phyloP scores from a whole-genome alignment of 2,797 vertebrate species.

The Coregonus ussuriensis region DNA sequence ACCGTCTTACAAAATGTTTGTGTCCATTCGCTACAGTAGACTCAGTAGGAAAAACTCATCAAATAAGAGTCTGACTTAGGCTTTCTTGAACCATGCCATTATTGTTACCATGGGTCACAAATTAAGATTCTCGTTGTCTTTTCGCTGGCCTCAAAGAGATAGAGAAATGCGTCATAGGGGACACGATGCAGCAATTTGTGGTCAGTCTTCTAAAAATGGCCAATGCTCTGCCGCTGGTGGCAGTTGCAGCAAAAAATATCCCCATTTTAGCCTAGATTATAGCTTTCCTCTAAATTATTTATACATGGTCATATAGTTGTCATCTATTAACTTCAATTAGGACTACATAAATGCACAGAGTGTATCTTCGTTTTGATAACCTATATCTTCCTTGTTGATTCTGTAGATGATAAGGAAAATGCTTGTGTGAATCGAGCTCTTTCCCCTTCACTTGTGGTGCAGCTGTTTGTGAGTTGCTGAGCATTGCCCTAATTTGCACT shows the following conservation, averaged over 20 bases:
- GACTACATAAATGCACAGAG: constrained; percentile 21
- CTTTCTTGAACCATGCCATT: constrained; percentile 39
- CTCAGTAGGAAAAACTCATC: constrained; percentile 12
- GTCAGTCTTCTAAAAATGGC: constrained; percentile 65
- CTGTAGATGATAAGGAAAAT: constrained; percentile 33
- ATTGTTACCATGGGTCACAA: constrained; percentile 34
- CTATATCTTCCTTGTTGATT: constrained; percentile 37
- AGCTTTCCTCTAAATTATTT: constrained; percentile 26
- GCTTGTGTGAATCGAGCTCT: constrained; percentile 6
- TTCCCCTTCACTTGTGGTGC: constrained; percentile 52
- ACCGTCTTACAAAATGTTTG: not conserved
- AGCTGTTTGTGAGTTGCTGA: constrained; percentile 58
- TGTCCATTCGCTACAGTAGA: not conserved
- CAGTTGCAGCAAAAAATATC: constrained; percentile 41
- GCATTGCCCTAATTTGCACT: constrained; percentile 54
- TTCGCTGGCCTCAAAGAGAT: constrained; percentile 32
- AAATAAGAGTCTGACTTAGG: not conserved
- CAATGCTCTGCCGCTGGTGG: constrained; percentile 51
- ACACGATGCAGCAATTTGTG: constrained; percentile 67
- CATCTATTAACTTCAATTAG: constrained; percentile 27
- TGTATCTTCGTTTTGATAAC: constrained; percentile 27
- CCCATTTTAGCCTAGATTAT: constrained; percentile 43
- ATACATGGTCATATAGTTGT: constrained; percentile 17
- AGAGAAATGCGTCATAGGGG: constrained; percentile 39
- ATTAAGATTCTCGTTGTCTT: constrained; percentile 43